phyloP scores from a whole-genome alignment of 2,888 invertebrate species.

The Kuschelorhynchus macadamiae region DNA sequence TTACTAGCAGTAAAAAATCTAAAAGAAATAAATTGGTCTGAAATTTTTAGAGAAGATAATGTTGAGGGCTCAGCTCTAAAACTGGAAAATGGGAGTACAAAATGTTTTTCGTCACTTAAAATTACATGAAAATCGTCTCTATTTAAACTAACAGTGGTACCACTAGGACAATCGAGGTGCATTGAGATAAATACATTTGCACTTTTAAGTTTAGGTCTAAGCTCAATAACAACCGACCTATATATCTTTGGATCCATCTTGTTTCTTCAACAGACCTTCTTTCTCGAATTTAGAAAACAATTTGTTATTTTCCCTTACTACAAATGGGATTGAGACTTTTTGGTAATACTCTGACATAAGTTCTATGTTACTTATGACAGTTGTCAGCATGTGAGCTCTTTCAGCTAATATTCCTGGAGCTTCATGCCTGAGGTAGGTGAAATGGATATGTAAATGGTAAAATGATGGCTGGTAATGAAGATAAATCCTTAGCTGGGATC shows the following conservation, averaged over 20 bases:
- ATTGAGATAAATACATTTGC: slow-evolving; percentile 73
- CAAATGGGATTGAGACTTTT: slow-evolving; percentile 85
- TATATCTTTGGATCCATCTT: slow-evolving; percentile 54
- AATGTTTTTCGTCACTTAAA: slow-evolving; percentile 53
- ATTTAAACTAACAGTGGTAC: slow-evolving; percentile 43
- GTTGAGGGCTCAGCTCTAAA: slow-evolving; percentile 55
- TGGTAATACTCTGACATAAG: slow-evolving; percentile 87
- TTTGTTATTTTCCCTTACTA: slow-evolving; percentile 82
- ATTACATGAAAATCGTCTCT: slow-evolving; percentile 53
- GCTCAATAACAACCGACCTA: slow-evolving; percentile 73
- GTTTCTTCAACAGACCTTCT: slow-evolving; percentile 70
- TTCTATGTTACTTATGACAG: slow-evolving; percentile 92
- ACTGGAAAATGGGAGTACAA: slow-evolving; percentile 51
- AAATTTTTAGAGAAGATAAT: slow-evolving; percentile 61
- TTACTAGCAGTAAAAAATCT: slow-evolving; percentile 61
- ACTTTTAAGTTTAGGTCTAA: slow-evolving; percentile 73
- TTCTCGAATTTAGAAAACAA: slow-evolving; percentile 78
- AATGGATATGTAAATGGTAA: slow-evolving; percentile 96
- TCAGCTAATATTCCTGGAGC: slow-evolving; percentile 88
- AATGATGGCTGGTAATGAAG: slow-evolving; percentile 98
- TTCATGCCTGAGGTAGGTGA: slow-evolving; percentile 84
- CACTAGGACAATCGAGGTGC: slow-evolving; percentile 62
- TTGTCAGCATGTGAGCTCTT: slow-evolving; percentile 88
- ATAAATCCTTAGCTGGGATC: slow-evolving; percentile 84
- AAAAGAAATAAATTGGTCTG: slow-evolving; percentile 62